These are phyloP conservation scores for Chaetorhynchus papuensis DNA, from an alignment of 2,113 vertebrate genomes.

Conservation along the genomic window DNA sequence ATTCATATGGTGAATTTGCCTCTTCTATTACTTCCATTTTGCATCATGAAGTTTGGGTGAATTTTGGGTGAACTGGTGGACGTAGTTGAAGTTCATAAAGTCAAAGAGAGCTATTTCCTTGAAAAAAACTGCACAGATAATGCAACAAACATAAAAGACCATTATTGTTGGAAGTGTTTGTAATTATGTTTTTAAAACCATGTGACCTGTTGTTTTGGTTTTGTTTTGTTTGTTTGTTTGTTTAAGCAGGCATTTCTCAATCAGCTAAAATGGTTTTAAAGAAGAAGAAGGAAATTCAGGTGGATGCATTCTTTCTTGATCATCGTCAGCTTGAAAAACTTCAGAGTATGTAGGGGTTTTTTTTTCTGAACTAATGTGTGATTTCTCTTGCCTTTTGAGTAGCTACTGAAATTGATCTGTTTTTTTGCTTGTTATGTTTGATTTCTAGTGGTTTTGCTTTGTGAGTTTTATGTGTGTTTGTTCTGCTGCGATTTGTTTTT, in stretches of 20 bases:
- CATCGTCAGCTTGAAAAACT: constrained; percentile 75
- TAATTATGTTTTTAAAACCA: background rate
- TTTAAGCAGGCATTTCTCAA: background rate
- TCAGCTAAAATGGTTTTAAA: constrained; percentile 84
- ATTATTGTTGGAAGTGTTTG: background rate
- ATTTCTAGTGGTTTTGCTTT: background rate
- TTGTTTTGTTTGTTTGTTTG: background rate
- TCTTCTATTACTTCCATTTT: background rate
- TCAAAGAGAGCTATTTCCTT: background rate
- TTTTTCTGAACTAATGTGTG: background rate
- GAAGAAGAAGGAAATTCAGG: constrained; percentile 84
- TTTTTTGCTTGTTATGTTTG: background rate
- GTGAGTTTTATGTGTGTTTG: background rate
- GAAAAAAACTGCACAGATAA: background rate
- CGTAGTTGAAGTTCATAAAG: background rate
- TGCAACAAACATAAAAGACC: background rate
- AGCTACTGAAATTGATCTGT: background rate
- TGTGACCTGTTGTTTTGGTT: background rate
- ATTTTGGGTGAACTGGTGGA: background rate
- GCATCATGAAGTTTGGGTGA: background rate
- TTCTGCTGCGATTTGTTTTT: background rate
- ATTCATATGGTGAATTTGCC: background rate
- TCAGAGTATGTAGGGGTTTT: constrained; percentile 65
- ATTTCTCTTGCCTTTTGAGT: background rate
- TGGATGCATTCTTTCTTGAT: constrained; percentile 78